These are phyloP conservation scores for Atlantisia rogersi DNA, from an alignment of 2,113 vertebrate genomes.

Conservation along the genomic window DNA sequence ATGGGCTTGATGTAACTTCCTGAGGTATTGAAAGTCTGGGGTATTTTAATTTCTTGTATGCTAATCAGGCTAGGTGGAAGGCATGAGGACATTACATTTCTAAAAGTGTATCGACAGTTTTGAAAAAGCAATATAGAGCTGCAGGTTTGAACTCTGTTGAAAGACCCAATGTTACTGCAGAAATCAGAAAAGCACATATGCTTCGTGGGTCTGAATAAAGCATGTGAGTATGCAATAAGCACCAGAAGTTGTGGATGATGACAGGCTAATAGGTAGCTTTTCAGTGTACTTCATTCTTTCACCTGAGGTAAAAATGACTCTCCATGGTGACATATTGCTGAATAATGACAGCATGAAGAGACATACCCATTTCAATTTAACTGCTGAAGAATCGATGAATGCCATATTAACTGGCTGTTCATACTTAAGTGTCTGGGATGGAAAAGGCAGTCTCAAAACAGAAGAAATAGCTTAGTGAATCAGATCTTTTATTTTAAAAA, in stretches of 20 bases:
- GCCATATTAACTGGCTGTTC: background rate
- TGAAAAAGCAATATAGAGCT: background rate
- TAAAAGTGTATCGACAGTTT: background rate
- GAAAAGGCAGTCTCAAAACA: background rate
- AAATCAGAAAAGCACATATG: conserved; percentile 42
- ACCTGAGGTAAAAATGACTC: background rate
- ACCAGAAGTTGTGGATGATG: conserved; percentile 21
- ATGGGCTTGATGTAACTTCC: background rate
- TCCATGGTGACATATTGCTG: background rate
- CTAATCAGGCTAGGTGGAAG: background rate
- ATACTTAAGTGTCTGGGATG: background rate
- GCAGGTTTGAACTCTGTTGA: background rate
- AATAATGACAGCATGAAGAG: background rate
- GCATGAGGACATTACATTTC: background rate
- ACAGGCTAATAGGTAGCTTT: background rate
- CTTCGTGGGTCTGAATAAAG: conserved; percentile 25
- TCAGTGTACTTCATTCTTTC: background rate
- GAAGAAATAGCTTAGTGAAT: background rate
- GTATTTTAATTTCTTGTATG: background rate
- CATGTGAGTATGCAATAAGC: background rate
- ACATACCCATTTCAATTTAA: background rate
- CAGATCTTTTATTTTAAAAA: background rate
- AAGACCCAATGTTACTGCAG: conserved; percentile 25
- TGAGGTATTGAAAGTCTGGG: background rate
- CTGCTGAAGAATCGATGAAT: background rate